Conservation (phyloP, 2,797 vertebrate genomes). For the Crocidura indochinensis region DNA sequence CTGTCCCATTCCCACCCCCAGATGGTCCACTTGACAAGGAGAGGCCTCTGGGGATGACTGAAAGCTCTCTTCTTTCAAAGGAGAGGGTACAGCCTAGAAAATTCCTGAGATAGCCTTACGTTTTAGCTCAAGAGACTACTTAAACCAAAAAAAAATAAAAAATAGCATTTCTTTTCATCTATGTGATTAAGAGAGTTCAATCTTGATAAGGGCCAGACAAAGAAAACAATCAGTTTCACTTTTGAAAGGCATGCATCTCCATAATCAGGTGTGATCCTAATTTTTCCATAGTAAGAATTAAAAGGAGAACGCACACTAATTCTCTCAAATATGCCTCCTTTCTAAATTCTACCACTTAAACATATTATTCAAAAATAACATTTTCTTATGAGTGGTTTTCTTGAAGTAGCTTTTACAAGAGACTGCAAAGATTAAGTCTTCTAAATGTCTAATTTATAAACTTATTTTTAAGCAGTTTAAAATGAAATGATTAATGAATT, state of each 20-base stretch:
- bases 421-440: neutral
- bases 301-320: slow-evolving; percentile 22
- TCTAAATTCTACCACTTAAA: neutral
- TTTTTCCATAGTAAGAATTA: neutral
- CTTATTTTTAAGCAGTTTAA: no score
- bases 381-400: slow-evolving; percentile 27
- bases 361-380: slow-evolving; percentile 12
- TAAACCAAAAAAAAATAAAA: neutral
- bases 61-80: slow-evolving; percentile 64
- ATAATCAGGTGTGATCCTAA: neutral
- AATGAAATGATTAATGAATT: neutral
- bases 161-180: slow-evolving; percentile 36
- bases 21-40: slow-evolving; percentile 84
- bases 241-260: neutral
- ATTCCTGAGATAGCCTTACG: slow-evolving; percentile 64
- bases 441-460: no score
- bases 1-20: slow-evolving; percentile 77
- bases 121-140: slow-evolving; percentile 54
- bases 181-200: slow-evolving; percentile 35
- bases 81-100: slow-evolving; percentile 61
- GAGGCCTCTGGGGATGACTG: slow-evolving; percentile 67
- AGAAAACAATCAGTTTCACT: neutral
- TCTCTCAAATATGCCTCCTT: slow-evolving; percentile 19
- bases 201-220: neutral
- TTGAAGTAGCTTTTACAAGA: slow-evolving; percentile 37